These are phyloP conservation scores for Hirudo medicinalis DNA, from an alignment of 1,140 invertebrate species.

Conservation along the genomic window DNA sequence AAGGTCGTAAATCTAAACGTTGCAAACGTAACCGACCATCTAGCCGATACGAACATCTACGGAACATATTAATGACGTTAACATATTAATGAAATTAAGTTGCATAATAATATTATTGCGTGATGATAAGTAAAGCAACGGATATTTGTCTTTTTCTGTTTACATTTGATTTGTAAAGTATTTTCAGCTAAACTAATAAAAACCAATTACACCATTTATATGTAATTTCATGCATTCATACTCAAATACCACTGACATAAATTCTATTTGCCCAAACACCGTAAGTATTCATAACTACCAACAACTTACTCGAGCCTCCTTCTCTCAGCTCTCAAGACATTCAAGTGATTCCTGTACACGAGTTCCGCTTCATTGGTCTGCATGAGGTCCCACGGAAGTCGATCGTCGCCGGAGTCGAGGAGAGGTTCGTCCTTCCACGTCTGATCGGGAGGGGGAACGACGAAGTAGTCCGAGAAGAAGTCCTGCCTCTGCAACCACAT, in stretches of 20 bases:
- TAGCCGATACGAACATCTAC: no score
- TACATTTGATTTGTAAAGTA: no score
- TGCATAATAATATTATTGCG: no score
- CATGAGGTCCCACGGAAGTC: slow-evolving; percentile 79
- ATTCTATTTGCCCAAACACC: no score
- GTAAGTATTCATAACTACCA: not conserved
- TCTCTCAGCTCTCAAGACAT: slow-evolving; percentile 74
- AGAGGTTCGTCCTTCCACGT: slow-evolving; percentile 66
- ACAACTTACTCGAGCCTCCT: slow-evolving; percentile 71
- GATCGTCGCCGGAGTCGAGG: slow-evolving; percentile 45
- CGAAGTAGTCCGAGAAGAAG: slow-evolving; percentile 79
- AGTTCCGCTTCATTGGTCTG: slow-evolving; percentile 77
- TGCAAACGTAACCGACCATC: not conserved
- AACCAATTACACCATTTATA: no score
- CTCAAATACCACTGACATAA: no score
- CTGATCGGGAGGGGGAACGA: slow-evolving; percentile 61
- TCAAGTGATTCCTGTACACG: slow-evolving; percentile 78
- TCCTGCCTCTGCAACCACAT: slow-evolving; percentile 69
- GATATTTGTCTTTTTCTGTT: no score
- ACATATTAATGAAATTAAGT: no score
- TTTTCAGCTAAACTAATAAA: no score
- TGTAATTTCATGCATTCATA: no score
- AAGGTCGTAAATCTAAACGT: slow-evolving; percentile 22
- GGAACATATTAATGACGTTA: no score
- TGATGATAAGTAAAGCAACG: no score